A percentile compares a stretch with the other conserved stretches of the same genome.
Evolutionary conservation across 2,888 invertebrate species (phyloP).

Genomic region (Noctuana brunneofusca): DNA sequence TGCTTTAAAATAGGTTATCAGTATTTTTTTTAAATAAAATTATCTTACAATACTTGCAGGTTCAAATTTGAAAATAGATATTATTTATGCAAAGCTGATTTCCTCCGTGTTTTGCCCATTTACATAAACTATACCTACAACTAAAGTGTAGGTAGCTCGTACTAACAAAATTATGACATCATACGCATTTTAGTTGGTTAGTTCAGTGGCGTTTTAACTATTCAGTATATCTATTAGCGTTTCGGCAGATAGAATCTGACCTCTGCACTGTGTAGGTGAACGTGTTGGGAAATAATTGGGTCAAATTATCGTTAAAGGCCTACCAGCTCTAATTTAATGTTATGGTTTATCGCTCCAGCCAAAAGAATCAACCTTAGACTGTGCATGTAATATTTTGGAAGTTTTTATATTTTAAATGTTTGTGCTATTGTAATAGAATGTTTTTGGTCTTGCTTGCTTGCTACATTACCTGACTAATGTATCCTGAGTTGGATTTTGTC

Average conservation of each 20-base stretch:
- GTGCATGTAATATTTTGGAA: background rate
- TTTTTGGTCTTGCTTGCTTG: too few species aligned
- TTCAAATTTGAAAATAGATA: background rate
- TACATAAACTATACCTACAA: constrained; percentile 29
- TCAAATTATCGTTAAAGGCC: constrained; percentile 48
- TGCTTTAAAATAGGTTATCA: background rate
- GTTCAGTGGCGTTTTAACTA: constrained; percentile 5
- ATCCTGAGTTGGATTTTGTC: too few species aligned
- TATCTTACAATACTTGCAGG: too few species aligned
- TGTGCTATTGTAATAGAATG: too few species aligned
- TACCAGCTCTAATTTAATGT: constrained; percentile 8
- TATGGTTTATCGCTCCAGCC: constrained; percentile 6
- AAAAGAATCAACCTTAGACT: constrained; percentile 2
- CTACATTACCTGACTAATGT: too few species aligned
- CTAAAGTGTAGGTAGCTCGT: constrained; percentile 2
- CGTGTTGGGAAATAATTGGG: constrained; percentile 60
- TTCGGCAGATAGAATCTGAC: constrained; percentile 40
- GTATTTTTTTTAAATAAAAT: background rate
- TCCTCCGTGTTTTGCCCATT: constrained; percentile 36
- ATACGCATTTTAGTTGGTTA: constrained; percentile 10
- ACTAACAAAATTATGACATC: constrained; percentile 24
- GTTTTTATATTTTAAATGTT: too few species aligned
- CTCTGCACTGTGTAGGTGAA: constrained; percentile 42
- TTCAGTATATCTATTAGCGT: constrained; percentile 35
- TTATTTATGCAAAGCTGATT: background rate